phyloP scores from a whole-genome alignment of 2,797 vertebrate species.

The Bradypus variegatus region DNA sequence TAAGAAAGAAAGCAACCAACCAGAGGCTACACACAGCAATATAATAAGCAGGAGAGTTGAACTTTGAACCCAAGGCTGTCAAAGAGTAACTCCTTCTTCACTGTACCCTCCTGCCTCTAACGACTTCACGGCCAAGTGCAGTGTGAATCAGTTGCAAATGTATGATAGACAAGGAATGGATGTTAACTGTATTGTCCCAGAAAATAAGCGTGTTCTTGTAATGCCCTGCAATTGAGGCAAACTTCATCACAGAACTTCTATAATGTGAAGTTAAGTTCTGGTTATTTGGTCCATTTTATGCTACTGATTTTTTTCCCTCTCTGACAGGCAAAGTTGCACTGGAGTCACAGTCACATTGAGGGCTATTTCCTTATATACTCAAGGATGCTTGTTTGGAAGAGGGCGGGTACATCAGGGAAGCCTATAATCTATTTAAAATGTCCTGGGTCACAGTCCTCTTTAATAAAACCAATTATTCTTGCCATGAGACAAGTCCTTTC shows the following conservation, averaged over 20 bases:
- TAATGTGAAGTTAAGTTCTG: not conserved
- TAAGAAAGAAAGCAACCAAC: too few species aligned
- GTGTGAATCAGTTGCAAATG: not conserved
- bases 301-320: not conserved
- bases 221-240: not conserved
- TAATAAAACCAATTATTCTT: constrained; percentile 18
- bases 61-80: rapidly evolving
- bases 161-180: not conserved
- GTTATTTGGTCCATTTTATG: not conserved
- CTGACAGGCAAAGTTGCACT: not conserved
- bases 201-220: not conserved
- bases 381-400: not conserved
- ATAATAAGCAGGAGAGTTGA: not conserved
- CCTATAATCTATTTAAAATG: not conserved
- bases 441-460: not conserved
- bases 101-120: not conserved
- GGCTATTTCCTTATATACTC: not conserved
- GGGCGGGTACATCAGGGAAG: not conserved
- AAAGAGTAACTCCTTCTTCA: rapidly evolving
- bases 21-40: rapidly evolving
- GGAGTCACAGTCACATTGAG: not conserved
- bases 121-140: too few species aligned
- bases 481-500: not conserved
- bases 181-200: not conserved
- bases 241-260: not conserved